These are phyloP conservation scores for Denticeps clupeoides DNA, from an alignment of 2,797 vertebrate species.

Conservation along the genomic window DNA sequence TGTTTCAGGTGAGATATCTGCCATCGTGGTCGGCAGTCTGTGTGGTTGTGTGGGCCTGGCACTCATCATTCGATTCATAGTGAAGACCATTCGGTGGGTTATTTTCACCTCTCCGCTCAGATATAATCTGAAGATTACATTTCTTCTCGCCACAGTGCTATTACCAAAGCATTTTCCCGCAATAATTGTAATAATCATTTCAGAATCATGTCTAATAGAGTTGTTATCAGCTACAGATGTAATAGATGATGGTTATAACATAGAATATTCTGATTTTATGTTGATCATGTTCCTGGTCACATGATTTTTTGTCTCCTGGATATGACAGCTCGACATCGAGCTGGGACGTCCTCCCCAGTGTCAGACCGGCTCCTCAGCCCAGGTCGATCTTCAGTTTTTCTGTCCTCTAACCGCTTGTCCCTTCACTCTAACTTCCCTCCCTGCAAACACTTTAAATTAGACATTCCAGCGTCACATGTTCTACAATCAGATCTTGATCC, in stretches of 20 bases:
- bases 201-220: no score
- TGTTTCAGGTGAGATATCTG: constrained; percentile 63
- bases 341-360: constrained; percentile 63
- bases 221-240: no score
- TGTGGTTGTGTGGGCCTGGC: constrained; percentile 62
- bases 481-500: no score
- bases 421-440: no score
- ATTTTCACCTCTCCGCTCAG: no score
- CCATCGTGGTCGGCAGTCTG: constrained; percentile 59
- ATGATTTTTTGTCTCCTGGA: constrained; percentile 47
- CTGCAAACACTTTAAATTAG: no score
- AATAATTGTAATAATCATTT: no score
- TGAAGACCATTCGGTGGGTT: constrained; percentile 61
- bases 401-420: constrained; percentile 12
- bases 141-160: no score
- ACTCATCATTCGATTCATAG: constrained; percentile 52
- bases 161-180: no score
- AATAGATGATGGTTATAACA: constrained; percentile 11
- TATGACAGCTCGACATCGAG: constrained; percentile 64
- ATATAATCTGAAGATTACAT: not conserved
- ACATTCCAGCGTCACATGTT: no score
- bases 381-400: constrained; percentile 50
- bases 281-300: constrained; percentile 19
- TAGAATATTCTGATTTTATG: constrained; percentile 19
- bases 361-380: constrained; percentile 49